Base-by-base conservation (phyloP, 2,113 vertebrate genomes). In the Alligator mississippiensis region DNA sequence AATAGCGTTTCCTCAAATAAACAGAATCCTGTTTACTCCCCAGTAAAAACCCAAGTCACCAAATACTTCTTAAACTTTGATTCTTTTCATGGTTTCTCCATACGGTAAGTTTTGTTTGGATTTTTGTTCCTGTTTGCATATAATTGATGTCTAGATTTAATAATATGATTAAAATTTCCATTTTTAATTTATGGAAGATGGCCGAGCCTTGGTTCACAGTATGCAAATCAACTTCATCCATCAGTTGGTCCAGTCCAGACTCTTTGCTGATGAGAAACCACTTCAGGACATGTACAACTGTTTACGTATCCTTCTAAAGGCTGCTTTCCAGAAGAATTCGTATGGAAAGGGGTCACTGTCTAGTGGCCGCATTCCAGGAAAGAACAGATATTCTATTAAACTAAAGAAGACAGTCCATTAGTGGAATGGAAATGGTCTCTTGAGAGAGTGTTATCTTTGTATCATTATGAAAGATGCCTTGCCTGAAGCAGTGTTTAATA, bases 201-300 rank as follows among this genome's bases (percentile, higher is more conserved):
- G 99, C 47, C 98, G 99, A 97, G 97, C 98, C 57, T 97, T 99
- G 97, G 99, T 99, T 86, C 99, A 99, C 96, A 99, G 99, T 96
- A 98, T 99, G 98, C 99, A 99, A 96, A 98, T 99, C 92, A 99
- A 98, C 96, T 99, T 99, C 96, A 99, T 99, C 97, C 99, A 99
- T 81, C 99, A 99, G 93, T 82, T 99, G 97, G 99, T 99, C 47
- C 99, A 99, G 97, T 99, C 99, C 12, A 98, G 99, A 15, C 98
- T 99, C 62, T 99, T 99, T 97, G 99, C 99, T 88, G 99, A 99
- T 97, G 99, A 99, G 89, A 99, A 99, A 92, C 99, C 99, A 18
- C 98, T 99, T 82, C 99, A 99, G 98, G 99, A 99, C 97, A 99
- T 99, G 99, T 99, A 99, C 98, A 99, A 96, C 98, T 99, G 99